Evolutionary conservation across 2,113 vertebrate species (phyloP).

Genomic region (Sula dactylatra): DNA sequence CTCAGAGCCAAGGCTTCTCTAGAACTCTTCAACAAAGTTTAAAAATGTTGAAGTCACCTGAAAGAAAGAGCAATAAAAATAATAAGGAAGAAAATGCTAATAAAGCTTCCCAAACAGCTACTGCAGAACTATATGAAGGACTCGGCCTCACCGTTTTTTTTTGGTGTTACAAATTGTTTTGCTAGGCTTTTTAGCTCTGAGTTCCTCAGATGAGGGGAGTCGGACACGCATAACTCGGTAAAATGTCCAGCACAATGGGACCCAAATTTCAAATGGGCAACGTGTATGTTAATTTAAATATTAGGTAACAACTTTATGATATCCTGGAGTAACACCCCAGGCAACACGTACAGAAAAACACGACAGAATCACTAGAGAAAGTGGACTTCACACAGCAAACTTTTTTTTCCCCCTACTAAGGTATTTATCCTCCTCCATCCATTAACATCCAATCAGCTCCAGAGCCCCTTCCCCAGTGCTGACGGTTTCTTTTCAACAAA

Average conservation of each 20-base stretch:
- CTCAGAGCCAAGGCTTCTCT: neutral
- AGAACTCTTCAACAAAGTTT: neutral
- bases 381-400: neutral
- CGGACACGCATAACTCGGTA: rapidly evolving
- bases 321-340: neutral
- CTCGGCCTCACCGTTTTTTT: neutral
- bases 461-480: neutral
- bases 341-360: neutral
- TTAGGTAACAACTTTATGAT: neutral
- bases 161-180: neutral
- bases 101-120: neutral
- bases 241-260: neutral
- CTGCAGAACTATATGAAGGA: neutral
- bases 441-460: slow-evolving; percentile 19
- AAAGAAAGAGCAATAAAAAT: neutral
- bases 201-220: neutral
- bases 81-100: neutral
- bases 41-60: neutral
- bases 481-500: neutral
- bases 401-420: neutral
- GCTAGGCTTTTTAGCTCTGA: neutral
- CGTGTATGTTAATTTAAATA: neutral
- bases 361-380: neutral
- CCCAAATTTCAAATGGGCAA: neutral
- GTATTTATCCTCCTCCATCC: neutral